A percentile compares a stretch with the other conserved stretches of the same genome.
Conservation (phyloP, 2,888 invertebrate species). For the Chironomus riparius region DNA sequence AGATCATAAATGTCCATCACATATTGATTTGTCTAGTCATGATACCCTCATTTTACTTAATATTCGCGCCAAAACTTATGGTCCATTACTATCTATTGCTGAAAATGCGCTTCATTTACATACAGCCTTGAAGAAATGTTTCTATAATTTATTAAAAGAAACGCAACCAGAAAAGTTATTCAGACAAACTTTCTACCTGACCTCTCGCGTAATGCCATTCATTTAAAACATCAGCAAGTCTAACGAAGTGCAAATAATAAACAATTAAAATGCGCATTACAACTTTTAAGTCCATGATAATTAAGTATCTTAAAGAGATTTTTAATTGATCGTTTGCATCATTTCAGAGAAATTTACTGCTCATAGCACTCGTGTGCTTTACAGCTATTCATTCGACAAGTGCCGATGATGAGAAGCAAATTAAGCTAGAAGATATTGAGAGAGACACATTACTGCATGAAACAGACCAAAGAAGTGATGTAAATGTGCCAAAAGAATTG, state of each 20-base stretch:
- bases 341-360: slow-evolving; percentile 1
- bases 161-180: neutral
- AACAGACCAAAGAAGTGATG: slow-evolving; percentile 33
- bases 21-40: no score
- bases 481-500: slow-evolving; percentile 25
- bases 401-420: slow-evolving; percentile 45
- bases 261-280: neutral
- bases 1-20: no score
- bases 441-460: slow-evolving; percentile 57
- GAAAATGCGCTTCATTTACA: no score
- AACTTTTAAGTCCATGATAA: neutral
- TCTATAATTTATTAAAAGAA: no score
- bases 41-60: no score
- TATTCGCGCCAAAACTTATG: no score
- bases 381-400: neutral
- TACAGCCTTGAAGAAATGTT: neutral
- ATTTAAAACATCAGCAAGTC: neutral
- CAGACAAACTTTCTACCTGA: slow-evolving; percentile 10
- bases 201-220: neutral
- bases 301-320: neutral
- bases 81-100: no score
- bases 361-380: neutral
- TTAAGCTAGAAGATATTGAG: slow-evolving; percentile 66
- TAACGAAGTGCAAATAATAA: neutral
- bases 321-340: no score